These are phyloP conservation scores for Tromatobia lineatoria DNA, from an alignment of 2,888 invertebrate genomes.

Conservation along the genomic window DNA sequence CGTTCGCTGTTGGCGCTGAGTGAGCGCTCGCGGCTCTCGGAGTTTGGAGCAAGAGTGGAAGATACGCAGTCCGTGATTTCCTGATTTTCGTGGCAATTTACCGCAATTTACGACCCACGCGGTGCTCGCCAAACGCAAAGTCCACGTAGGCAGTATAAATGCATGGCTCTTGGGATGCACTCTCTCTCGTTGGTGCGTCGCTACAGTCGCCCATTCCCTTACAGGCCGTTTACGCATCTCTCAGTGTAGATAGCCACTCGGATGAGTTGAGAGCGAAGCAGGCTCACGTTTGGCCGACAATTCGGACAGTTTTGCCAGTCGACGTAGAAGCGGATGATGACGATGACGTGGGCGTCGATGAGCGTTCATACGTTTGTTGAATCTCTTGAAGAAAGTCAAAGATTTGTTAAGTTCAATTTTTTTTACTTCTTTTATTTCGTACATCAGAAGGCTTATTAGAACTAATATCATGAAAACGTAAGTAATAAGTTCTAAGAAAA, in stretches of 20 bases:
- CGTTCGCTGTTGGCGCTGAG: conserved; percentile 36
- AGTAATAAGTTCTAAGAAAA: background rate
- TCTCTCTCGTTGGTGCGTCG: conserved; percentile 55
- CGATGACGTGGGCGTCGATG: conserved; percentile 54
- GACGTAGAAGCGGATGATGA: conserved; percentile 46
- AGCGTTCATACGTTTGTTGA: conserved; percentile 42
- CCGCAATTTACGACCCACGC: conserved; percentile 81
- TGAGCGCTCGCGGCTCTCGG: conserved; percentile 40
- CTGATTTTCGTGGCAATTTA: conserved; percentile 82
- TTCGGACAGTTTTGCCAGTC: conserved; percentile 54
- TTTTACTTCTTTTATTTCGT: conserved; percentile 16
- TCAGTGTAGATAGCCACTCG: conserved; percentile 18
- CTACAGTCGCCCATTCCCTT: conserved; percentile 32
- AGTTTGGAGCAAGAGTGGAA: conserved; percentile 40
- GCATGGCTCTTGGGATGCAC: conserved; percentile 57
- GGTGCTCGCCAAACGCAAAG: conserved; percentile 75
- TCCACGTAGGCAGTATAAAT: conserved; percentile 78
- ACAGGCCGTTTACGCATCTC: conserved; percentile 29
- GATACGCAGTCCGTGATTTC: conserved; percentile 77
- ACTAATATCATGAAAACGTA: background rate
- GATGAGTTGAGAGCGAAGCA: background rate
- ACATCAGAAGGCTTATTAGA: conserved; percentile 2
- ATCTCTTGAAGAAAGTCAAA: conserved; percentile 47
- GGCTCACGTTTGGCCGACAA: conserved; percentile 63
- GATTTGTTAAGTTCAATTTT: conserved; percentile 23